Evolutionary conservation across 2,888 invertebrate species (phyloP), one percentile per base, ranked within the genome.

Genomic region (Noctua fimbriata): DNA sequence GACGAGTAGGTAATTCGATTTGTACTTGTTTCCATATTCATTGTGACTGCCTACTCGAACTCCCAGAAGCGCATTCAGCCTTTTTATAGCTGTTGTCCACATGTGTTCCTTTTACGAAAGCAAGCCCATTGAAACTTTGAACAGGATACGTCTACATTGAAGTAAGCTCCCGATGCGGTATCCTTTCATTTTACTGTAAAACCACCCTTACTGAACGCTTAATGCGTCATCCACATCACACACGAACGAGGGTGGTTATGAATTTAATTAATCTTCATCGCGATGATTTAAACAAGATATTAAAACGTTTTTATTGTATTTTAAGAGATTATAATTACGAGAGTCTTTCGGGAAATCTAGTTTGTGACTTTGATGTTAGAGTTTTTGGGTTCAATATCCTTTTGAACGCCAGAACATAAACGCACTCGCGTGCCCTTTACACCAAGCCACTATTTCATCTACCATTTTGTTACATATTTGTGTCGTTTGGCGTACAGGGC

Each of bases 261-360:
- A 94, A 93, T 94, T 94, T 92, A 93, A 94, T 93, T 93, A 93
- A 93, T 93, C 89, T 90, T 86, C 83, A 36, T 76, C 78, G 85
- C 89, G 87, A 90, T 91, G 87, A 93, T 92, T 91, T 92, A 88
- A 92, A 87, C 89, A 89, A 82, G 87, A 88, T 89, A 86, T 84
- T 89, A 89, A 87, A 86, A 87, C 79, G 80, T 84, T 89, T 88
- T 88, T 82, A 82, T 79, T 81, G 67, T 41, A 58, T 86, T 82
- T 66, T 16, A 67, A 69, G 73, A 76, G 28, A 78, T 76, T 74
- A 28, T 79, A n/a, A n/a, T n/a, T n/a, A 10, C 7, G n/a, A 55
- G 41, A 75, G 2, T 24, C 14, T 66, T n/a, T 5, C 7, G 36
- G 47, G 69, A 69, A 72, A 63, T 78, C 16, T 73, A 32, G 32